Percentiles rank a stretch among this genome's conserved stretches.
Conservation (phyloP, 2,797 vertebrate species). For the Epinephelus awoara region DNA sequence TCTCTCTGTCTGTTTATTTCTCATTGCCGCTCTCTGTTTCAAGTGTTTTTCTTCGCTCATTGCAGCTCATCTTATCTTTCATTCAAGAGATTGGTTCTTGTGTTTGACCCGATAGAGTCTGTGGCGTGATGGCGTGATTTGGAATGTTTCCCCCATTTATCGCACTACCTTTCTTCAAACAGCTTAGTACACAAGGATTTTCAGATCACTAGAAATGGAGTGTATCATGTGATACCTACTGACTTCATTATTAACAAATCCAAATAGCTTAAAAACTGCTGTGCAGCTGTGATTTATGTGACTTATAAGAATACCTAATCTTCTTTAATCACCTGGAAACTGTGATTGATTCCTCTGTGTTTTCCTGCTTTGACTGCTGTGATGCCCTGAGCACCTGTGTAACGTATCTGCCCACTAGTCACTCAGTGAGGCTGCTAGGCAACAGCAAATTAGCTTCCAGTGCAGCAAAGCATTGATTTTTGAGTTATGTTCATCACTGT, state of each 20-base stretch:
- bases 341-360: constrained; percentile 35
- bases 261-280: neutral
- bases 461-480: constrained; percentile 6
- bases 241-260: neutral
- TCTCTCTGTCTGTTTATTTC: constrained; percentile 9
- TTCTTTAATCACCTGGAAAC: constrained; percentile 31
- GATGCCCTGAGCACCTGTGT: constrained; percentile 40
- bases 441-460: constrained; percentile 45
- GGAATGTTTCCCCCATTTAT: constrained; percentile 12
- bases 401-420: constrained; percentile 17
- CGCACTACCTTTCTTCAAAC: neutral
- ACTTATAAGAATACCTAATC: neutral
- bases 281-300: constrained; percentile 8
- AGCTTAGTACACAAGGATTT: neutral
- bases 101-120: neutral
- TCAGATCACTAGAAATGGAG: neutral
- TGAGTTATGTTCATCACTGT: constrained; percentile 13
- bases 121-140: neutral
- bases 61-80: constrained; percentile 22
- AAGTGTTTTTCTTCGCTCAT: constrained; percentile 1
- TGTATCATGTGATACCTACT: neutral
- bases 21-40: neutral
- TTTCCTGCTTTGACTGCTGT: constrained; percentile 17
- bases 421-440: constrained; percentile 33
- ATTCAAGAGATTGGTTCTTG: constrained; percentile 24